Conservation (phyloP, 2,113 vertebrate species). For the Lophius piscatorius region DNA sequence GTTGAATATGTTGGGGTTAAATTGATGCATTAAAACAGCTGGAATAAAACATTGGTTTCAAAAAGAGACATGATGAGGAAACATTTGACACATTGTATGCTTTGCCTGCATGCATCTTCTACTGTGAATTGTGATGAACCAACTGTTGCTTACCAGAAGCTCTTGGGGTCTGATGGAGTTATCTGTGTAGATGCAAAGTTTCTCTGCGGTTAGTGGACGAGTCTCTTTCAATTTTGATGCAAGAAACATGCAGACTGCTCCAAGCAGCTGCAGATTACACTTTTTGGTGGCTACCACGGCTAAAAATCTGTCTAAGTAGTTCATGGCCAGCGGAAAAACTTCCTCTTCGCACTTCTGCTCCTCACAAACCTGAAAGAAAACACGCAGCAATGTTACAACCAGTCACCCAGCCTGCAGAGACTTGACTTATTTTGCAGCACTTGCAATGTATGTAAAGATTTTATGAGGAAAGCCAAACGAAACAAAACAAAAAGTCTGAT, state of each 20-base stretch:
- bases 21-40: background rate
- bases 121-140: slow-evolving; percentile 18
- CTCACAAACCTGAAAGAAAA: slow-evolving; percentile 89
- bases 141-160: slow-evolving; percentile 90
- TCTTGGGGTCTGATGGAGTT: slow-evolving; percentile 95
- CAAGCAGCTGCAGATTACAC: slow-evolving; percentile 93
- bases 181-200: slow-evolving; percentile 97
- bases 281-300: slow-evolving; percentile 93
- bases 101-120: too few relatives aligned
- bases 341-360: slow-evolving; percentile 98
- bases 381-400: slow-evolving; percentile 41
- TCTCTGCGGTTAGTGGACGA: slow-evolving; percentile 94
- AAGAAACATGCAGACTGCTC: slow-evolving; percentile 97
- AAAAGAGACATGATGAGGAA: too few relatives aligned
- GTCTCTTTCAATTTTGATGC: slow-evolving; percentile 98
- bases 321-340: slow-evolving; percentile 97
- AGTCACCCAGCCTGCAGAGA: slow-evolving; percentile 19
- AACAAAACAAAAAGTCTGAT: slow-evolving; percentile 52
- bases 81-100: too few relatives aligned
- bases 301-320: slow-evolving; percentile 98
- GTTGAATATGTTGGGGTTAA: background rate
- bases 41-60: background rate
- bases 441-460: slow-evolving; percentile 33
- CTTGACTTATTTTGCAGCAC: slow-evolving; percentile 10
- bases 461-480: slow-evolving; percentile 35